phyloP scores from a whole-genome alignment of 2,113 vertebrate species.

The Hippocampus zosterae region DNA sequence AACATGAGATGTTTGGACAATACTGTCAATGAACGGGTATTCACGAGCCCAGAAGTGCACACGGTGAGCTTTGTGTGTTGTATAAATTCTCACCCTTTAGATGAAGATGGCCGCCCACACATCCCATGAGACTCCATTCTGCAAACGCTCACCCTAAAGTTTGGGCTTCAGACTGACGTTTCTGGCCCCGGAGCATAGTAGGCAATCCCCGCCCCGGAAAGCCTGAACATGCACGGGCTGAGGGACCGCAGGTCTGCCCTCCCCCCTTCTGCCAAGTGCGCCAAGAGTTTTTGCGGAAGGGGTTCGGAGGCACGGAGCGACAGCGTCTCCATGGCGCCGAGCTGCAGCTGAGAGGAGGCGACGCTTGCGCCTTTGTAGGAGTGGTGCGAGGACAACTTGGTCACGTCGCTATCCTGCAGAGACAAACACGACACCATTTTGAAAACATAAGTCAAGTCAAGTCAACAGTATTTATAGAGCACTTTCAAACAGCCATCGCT shows the following conservation, averaged over 20 bases:
- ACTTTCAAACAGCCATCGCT: too few species aligned
- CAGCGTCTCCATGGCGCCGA: slow-evolving; percentile 56
- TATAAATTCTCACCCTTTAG: slow-evolving; percentile 33
- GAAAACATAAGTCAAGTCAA: too few species aligned
- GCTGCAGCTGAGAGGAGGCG: slow-evolving; percentile 62
- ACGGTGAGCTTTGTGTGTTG: slow-evolving; percentile 41
- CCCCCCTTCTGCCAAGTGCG: slow-evolving; percentile 69
- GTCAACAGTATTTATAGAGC: too few species aligned
- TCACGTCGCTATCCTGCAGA: slow-evolving; percentile 70
- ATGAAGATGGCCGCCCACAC: slow-evolving; percentile 14
- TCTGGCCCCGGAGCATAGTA: slow-evolving; percentile 77
- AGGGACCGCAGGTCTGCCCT: slow-evolving; percentile 70
- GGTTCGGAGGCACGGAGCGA: slow-evolving; percentile 69
- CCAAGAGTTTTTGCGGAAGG: slow-evolving; percentile 69
- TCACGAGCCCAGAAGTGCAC: slow-evolving; percentile 53
- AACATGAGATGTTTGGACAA: slow-evolving; percentile 26
- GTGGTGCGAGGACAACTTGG: slow-evolving; percentile 73
- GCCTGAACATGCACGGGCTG: slow-evolving; percentile 68
- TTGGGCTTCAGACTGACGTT: slow-evolving; percentile 73
- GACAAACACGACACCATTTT: background rate
- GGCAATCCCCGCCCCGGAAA: slow-evolving; percentile 66
- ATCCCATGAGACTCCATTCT: background rate
- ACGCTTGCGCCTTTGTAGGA: slow-evolving; percentile 64
- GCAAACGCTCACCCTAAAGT: slow-evolving; percentile 10
- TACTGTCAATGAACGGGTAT: slow-evolving; percentile 32